Conservation (phyloP, 2,888 invertebrate genomes). For the Apamea sordens region DNA sequence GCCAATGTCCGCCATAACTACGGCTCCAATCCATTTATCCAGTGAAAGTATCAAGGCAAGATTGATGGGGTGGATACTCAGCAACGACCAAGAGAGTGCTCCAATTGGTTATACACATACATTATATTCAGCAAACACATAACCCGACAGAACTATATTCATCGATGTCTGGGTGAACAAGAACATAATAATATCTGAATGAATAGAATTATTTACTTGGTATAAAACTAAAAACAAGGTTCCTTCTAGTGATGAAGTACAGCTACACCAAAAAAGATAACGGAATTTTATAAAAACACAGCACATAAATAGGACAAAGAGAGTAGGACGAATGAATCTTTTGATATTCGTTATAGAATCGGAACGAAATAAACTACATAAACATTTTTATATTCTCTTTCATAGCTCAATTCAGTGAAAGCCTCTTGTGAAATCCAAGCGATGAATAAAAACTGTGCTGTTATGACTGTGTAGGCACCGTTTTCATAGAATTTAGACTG, state of each 20-base stretch:
- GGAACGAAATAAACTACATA: slow-evolving; percentile 23
- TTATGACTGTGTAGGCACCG: slow-evolving; percentile 4
- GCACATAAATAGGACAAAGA: slow-evolving; percentile 1
- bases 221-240: background rate
- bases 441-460: slow-evolving; percentile 38
- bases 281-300: slow-evolving; percentile 14
- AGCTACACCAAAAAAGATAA: background rate
- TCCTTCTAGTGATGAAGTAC: background rate
- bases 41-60: slow-evolving; percentile 71
- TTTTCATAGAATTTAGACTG: slow-evolving; percentile 32
- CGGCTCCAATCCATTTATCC: slow-evolving; percentile 75
- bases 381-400: slow-evolving; percentile 38
- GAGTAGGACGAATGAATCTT: slow-evolving; percentile 19
- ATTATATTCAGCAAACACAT: slow-evolving; percentile 11
- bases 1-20: slow-evolving; percentile 68
- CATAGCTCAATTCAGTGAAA: slow-evolving; percentile 35
- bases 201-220: background rate
- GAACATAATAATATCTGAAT: background rate
- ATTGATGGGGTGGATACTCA: slow-evolving; percentile 74
- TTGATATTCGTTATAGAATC: slow-evolving; percentile 34
- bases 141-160: slow-evolving; percentile 6
- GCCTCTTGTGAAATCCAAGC: slow-evolving; percentile 39
- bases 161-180: slow-evolving; percentile 1
- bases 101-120: slow-evolving; percentile 62
- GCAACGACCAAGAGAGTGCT: slow-evolving; percentile 60